Conservation (phyloP, 2,888 invertebrate species). For the Acanthopleura granulata region DNA sequence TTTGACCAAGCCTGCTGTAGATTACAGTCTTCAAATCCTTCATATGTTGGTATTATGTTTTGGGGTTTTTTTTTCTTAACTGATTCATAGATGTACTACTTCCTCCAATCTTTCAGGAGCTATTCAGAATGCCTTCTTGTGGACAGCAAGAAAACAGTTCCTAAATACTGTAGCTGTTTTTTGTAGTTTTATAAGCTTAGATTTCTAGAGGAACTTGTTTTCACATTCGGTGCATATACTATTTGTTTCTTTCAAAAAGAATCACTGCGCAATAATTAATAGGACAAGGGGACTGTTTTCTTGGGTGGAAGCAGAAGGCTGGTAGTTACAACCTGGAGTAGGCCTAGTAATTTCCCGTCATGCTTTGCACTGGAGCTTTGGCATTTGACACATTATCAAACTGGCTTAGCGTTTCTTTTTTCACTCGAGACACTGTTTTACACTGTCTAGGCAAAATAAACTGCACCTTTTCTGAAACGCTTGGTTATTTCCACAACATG, state of each 20-base stretch:
- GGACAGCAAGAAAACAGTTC: too few relatives aligned
- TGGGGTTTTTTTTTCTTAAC: neutral
- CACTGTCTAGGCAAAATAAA: too few relatives aligned
- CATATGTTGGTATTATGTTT: neutral
- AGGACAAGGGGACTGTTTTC: neutral
- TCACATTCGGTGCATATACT: too few relatives aligned
- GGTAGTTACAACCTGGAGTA: neutral
- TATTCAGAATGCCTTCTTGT: too few relatives aligned
- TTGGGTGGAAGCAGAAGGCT: neutral
- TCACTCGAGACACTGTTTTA: neutral
- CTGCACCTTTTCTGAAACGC: neutral
- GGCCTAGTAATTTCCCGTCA: slow-evolving; percentile 2
- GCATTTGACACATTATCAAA: neutral
- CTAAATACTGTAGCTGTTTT: too few relatives aligned
- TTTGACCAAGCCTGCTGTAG: slow-evolving; percentile 16
- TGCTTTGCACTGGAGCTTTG: slow-evolving; percentile 2
- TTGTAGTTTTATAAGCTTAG: too few relatives aligned
- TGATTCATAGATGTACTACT: too few relatives aligned
- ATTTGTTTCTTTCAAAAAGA: too few relatives aligned
- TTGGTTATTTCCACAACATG: neutral
- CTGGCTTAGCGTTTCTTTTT: neutral
- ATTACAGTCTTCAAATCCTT: neutral
- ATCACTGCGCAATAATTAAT: too few relatives aligned
- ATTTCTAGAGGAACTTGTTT: too few relatives aligned
- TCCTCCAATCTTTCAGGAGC: too few relatives aligned